phyloP scores from a whole-genome alignment of 2,888 invertebrate species.

The Scelioninae gen. 2 region DNA sequence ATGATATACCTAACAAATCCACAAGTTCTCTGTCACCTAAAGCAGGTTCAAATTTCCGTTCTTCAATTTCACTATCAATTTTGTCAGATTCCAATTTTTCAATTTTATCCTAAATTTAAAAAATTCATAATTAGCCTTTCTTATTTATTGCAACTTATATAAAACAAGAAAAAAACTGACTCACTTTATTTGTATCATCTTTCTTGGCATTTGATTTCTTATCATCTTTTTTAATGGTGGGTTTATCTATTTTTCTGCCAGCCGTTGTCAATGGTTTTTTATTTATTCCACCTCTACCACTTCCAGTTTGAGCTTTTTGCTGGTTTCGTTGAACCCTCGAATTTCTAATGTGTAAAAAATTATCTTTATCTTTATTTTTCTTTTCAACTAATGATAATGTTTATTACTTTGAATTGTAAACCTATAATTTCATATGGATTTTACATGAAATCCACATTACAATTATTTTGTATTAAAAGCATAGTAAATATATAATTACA shows the following conservation, averaged over 20 bases:
- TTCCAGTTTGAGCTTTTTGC: constrained; percentile 69
- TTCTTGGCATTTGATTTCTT: constrained; percentile 74
- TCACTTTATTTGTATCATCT: constrained; percentile 71
- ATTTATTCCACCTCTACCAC: constrained; percentile 60
- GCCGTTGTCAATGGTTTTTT: constrained; percentile 71
- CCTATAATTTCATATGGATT: too few species aligned
- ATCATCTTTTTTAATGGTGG: constrained; percentile 76
- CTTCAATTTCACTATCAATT: constrained; percentile 81
- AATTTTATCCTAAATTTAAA: constrained; percentile 77
- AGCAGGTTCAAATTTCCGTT: constrained; percentile 89
- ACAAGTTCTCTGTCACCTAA: constrained; percentile 93
- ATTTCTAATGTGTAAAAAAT: too few species aligned
- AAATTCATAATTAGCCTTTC: constrained; percentile 5
- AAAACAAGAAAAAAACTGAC: constrained; percentile 7
- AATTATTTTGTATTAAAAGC: too few species aligned
- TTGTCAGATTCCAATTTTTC: constrained; percentile 83
- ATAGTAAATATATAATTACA: too few species aligned
- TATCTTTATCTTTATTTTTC: too few species aligned
- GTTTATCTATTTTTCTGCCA: constrained; percentile 74
- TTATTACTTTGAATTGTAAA: too few species aligned
- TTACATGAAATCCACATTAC: too few species aligned
- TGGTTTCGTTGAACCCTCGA: constrained; percentile 71
- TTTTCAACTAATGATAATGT: too few species aligned
- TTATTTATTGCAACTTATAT: background rate
- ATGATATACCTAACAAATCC: constrained; percentile 87